Percentiles rank a stretch among this genome's conserved stretches.
Evolutionary conservation across 2,113 vertebrate genomes (phyloP).

Genomic region (Numenius arquata): DNA sequence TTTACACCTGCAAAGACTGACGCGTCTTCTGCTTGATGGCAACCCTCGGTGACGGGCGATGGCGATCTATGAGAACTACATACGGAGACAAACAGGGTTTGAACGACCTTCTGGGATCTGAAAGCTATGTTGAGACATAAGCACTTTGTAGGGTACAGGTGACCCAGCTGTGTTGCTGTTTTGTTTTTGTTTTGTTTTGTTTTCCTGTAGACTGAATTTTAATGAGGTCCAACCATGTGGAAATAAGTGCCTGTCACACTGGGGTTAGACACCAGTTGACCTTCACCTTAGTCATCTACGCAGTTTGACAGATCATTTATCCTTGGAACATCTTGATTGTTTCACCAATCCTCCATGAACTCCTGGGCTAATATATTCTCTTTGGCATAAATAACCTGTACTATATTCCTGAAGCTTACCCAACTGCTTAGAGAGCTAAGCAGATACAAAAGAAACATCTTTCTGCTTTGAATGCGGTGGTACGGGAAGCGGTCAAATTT

Average conservation of each 20-base stretch:
- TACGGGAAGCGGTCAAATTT: accelerated
- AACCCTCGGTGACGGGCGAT: not conserved
- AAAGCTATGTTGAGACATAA: constrained; percentile 58
- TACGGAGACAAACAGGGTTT: constrained; percentile 68
- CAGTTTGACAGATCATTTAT: not conserved
- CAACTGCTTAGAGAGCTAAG: not conserved
- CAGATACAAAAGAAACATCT: not conserved
- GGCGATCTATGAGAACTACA: not conserved
- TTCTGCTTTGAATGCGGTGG: not conserved
- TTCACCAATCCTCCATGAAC: not conserved
- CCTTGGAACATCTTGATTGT: not conserved
- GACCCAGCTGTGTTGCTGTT: constrained; percentile 65
- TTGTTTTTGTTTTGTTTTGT: constrained; percentile 11
- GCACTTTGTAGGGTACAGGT: constrained; percentile 70
- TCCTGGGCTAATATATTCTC: not conserved
- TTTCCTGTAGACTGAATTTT: constrained; percentile 54
- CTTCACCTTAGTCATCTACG: not conserved
- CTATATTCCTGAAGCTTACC: not conserved
- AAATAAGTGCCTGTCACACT: constrained; percentile 60
- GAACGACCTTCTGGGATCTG: constrained; percentile 51
- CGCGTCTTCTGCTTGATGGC: not conserved
- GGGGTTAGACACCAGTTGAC: constrained; percentile 38
- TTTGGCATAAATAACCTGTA: not conserved
- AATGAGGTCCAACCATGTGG: constrained; percentile 54
- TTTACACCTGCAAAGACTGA: constrained; percentile 97